A percentile compares a stretch with the other conserved stretches of the same genome.
phyloP scores from a whole-genome alignment of 1,140 invertebrate genomes.

The Zaprionus kolodkinae region DNA sequence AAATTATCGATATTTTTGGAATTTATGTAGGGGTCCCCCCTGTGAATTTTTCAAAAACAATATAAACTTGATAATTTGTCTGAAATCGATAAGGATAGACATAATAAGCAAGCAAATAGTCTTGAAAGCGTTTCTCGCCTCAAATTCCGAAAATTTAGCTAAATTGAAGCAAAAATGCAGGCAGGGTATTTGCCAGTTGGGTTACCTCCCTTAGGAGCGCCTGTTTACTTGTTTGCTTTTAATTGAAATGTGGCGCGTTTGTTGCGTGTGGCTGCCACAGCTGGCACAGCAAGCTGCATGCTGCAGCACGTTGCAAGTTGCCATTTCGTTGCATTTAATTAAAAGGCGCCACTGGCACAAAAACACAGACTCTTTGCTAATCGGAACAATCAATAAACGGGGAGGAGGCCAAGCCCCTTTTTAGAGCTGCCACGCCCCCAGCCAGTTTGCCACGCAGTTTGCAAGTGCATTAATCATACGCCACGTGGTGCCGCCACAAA shows the following conservation, averaged over 20 bases:
- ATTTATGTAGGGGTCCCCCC: no score
- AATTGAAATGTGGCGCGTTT: slow-evolving; percentile 43
- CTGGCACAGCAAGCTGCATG: slow-evolving; percentile 21
- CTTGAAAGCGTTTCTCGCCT: neutral
- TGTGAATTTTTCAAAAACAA: no score
- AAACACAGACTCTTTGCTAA: slow-evolving; percentile 43
- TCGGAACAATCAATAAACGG: slow-evolving; percentile 60
- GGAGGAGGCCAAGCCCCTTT: slow-evolving; percentile 37
- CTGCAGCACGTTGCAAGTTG: neutral
- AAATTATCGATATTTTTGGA: no score
- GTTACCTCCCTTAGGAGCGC: neutral
- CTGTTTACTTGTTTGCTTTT: slow-evolving; percentile 23
- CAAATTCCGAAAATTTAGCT: neutral
- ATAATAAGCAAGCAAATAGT: neutral
- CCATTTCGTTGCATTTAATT: slow-evolving; percentile 60
- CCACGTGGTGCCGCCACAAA: slow-evolving; percentile 43
- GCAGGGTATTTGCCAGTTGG: neutral
- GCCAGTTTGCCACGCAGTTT: slow-evolving; percentile 12
- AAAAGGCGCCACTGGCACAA: slow-evolving; percentile 58
- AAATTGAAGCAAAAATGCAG: neutral
- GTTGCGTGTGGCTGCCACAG: slow-evolving; percentile 47
- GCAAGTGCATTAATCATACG: slow-evolving; percentile 62
- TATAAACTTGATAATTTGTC: neutral
- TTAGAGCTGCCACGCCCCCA: neutral
- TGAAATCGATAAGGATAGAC: neutral